Base-by-base conservation (phyloP, 1,140 invertebrate genomes). In the Drosophila obscura region DNA sequence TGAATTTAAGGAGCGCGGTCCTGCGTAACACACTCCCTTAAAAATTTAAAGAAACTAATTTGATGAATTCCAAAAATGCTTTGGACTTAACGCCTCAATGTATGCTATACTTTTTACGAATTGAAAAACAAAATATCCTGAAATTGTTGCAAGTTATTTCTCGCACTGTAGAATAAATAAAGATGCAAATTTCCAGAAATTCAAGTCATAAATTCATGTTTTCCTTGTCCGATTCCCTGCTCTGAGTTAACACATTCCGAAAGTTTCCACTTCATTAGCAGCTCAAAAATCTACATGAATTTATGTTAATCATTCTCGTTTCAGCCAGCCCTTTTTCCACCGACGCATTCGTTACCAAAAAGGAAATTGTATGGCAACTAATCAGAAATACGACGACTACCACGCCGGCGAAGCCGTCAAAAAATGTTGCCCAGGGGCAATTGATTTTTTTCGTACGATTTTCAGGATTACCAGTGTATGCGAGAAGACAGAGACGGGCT, bases 371-470 rank as follows among this genome's bases (percentile, higher is more conserved):
- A 61, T 43, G 64, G 43, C 63, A 76, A 55, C 57, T 69, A 80
- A 77, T 80, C 77, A 57, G 48, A 59, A 68, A 51, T 57, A 76
- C 58, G 44, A 62, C 57, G 53, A 76, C 68, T 80, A 39, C 4
- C 35, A 39, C 35, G 35, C 48, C 52, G 56, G 51, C 64, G 53
- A 31, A 53, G 62, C 46, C 43, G 45, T 73, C 61, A 66, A 78
- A 82, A 81, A 63, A 66, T 80, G 49, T 80, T 81, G 74, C 79
- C 60, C 79, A 58, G 75, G 78, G 75, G 71, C 71, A 88, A 87
- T 87, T 87, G 82, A 87, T 87, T 87, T 85, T 85, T 85, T 87
- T 81, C 43, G n/a, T 31, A 15, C 52, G 35, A 74, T 64, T 74
- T 74, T 66, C 72, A 51, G 51, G 44, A 49, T 26, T 44, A 57